Evolutionary conservation across 2,888 invertebrate species (phyloP), one percentile per base, ranked within the genome.

Genomic region (Pterostichus madidus): DNA sequence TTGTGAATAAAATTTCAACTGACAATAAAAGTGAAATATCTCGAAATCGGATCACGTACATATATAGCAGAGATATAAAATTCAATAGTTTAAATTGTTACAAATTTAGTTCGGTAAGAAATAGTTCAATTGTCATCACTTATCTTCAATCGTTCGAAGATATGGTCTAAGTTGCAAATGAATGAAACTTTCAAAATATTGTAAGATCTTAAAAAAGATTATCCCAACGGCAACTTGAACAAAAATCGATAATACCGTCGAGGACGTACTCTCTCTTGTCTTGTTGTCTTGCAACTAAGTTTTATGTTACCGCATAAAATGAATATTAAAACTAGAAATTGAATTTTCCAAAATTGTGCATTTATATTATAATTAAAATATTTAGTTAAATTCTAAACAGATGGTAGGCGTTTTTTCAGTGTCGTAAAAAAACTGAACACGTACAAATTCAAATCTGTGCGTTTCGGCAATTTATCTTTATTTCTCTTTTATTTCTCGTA

Each of bases 381-480:
- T 52, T 49, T 24, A 13, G 49, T 49, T 73, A 73, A 73, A 44
- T 73, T 17, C 6, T 11, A 44, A 53, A 53, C 53, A 53, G 52
- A 75, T 31, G 31, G 17, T 17, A n/a, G 49, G 10, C 32, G 10
- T 46, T 71, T 71, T 46, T 71, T 71, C n/a, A 11, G 15, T 49
- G 6, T n/a, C 11, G 75, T 24, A 46, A 75, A 32, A 56, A 77
- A 56, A 53, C 32, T 32, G 39, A 56, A 59, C 77, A 77, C 59
- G 77, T 77, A 39, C 17, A 53, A 77, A 56, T 53, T 56, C 24
- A 56, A 77, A 77, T 77, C 75, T 77, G 39, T 77, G 39, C 56
- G 53, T 77, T 77, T 56, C 56, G n/a, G 52, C 53, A 32, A 56
- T 77, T 77, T 77, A 56, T 77, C 77, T 77, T 77, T 77, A 77